Conservation (phyloP, 2,113 vertebrate species). For the Columba livia region DNA sequence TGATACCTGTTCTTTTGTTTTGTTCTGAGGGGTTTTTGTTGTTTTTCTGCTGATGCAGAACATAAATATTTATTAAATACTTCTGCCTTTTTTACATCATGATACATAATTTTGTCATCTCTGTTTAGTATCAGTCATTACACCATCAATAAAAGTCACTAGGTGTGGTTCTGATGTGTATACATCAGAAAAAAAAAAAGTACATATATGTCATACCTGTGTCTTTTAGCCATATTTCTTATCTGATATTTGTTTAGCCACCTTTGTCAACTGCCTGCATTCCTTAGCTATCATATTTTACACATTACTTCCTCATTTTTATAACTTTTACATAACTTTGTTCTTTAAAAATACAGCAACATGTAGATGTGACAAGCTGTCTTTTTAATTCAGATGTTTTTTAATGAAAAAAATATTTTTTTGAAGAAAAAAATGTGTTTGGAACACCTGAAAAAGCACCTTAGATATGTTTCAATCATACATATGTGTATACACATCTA, state of each 20-base stretch:
- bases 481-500: neutral
- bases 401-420: neutral
- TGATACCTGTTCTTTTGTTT: neutral
- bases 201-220: neutral
- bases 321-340: neutral
- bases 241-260: neutral
- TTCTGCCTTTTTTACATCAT: neutral
- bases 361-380: neutral
- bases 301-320: neutral
- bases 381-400: neutral
- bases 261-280: neutral
- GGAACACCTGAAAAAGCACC: neutral
- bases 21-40: neutral
- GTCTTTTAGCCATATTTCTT: neutral
- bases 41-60: neutral
- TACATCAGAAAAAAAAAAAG: neutral
- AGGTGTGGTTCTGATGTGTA: neutral
- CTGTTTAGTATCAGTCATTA: neutral
- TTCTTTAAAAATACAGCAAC: neutral
- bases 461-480: neutral
- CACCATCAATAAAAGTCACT: neutral
- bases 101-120: neutral
- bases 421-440: neutral
- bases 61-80: neutral
- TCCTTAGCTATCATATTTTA: neutral